These are phyloP conservation scores for Ramphastos sulfuratus DNA, from an alignment of 2,113 vertebrate species.

Conservation along the genomic window DNA sequence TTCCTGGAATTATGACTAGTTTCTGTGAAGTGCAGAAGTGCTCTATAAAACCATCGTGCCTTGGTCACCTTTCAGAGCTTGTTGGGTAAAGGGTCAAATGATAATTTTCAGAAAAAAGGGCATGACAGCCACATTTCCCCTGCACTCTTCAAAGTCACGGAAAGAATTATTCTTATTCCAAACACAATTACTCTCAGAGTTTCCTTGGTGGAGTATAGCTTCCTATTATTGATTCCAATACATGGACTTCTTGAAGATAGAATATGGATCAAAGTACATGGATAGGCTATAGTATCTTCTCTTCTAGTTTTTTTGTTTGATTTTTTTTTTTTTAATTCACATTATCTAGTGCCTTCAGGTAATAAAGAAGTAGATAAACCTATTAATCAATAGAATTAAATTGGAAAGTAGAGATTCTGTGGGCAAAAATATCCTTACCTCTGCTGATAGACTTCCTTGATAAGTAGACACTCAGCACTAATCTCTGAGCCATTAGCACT, in stretches of 20 bases:
- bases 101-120: background rate
- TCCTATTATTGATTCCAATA: conserved; percentile 2
- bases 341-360: conserved; percentile 25
- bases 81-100: background rate
- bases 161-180: background rate
- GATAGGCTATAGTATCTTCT: background rate
- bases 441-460: background rate
- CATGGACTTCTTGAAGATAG: background rate
- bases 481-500: background rate
- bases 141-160: background rate
- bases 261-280: background rate
- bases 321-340: background rate
- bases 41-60: background rate
- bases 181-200: background rate
- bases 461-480: background rate
- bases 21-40: background rate
- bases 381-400: conserved; percentile 53
- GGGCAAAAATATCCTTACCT: conserved; percentile 24
- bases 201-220: background rate
- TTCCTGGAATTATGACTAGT: background rate
- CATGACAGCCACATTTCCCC: background rate
- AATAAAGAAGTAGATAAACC: conserved; percentile 45
- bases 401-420: conserved; percentile 29
- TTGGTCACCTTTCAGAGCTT: background rate
- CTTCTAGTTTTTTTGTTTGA: background rate